These are phyloP conservation scores for Patella depressa DNA, from an alignment of 2,888 invertebrate species.

Conservation along the genomic window DNA sequence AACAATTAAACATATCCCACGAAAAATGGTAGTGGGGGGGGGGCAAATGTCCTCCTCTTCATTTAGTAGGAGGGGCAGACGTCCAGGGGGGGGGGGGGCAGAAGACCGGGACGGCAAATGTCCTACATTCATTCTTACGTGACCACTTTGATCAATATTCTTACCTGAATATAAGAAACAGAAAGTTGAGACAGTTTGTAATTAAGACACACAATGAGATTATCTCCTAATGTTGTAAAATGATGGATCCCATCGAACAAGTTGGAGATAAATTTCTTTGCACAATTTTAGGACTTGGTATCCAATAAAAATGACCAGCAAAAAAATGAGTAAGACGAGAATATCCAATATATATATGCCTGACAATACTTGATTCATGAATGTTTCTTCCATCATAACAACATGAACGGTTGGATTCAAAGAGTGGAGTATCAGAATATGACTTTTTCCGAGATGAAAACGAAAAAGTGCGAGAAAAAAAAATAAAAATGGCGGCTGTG, in stretches of 20 bases:
- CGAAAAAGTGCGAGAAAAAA: background rate
- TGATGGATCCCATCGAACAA: slow-evolving; percentile 13
- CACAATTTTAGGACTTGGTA: slow-evolving; percentile 11
- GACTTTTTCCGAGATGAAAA: slow-evolving; percentile 11
- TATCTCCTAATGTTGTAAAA: slow-evolving; percentile 8
- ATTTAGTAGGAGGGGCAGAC: no score
- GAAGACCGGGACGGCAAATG: no score
- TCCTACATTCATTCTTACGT: no score
- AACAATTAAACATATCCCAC: no score
- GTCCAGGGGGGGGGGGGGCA: no score
- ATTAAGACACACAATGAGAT: slow-evolving; percentile 10
- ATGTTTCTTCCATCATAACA: slow-evolving; percentile 11
- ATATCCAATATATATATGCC: slow-evolving; percentile 11
- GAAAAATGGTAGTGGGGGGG: no score
- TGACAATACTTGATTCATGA: slow-evolving; percentile 11
- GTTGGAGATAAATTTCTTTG: slow-evolving; percentile 5
- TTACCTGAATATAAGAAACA: slow-evolving; percentile 10
- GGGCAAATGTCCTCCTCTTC: no score
- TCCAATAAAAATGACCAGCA: slow-evolving; percentile 10
- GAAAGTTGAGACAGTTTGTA: slow-evolving; percentile 8
- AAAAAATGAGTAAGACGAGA: slow-evolving; percentile 7
- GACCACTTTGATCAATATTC: background rate
- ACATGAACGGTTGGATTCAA: slow-evolving; percentile 7
- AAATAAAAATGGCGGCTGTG: slow-evolving; percentile 13
- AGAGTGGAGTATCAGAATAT: slow-evolving; percentile 10